phyloP scores from a whole-genome alignment of 2,797 vertebrate species.

The Lophotriccus pileatus region DNA sequence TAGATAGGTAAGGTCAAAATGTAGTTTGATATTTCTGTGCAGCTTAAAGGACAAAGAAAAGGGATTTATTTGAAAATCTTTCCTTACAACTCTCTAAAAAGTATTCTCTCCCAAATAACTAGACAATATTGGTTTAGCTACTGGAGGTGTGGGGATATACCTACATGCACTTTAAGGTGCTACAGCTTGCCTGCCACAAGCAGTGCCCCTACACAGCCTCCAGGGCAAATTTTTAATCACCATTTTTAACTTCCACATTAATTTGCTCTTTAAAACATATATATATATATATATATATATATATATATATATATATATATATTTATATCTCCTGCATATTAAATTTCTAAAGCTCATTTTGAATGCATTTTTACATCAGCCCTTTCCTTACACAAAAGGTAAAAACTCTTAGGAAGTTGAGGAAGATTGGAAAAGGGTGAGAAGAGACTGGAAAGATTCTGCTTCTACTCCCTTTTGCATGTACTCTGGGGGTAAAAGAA shows the following conservation, averaged over 20 bases:
- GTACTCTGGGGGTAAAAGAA: neutral
- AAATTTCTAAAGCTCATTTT: neutral
- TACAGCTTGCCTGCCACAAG: neutral
- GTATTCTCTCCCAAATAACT: neutral
- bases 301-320: no score
- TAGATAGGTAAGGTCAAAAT: constrained; percentile 28
- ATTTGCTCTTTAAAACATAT: neutral
- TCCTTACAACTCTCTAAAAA: neutral
- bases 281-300: neutral
- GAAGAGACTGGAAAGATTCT: neutral
- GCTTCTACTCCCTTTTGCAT: neutral
- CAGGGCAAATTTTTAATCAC: neutral
- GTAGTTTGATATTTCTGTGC: neutral
- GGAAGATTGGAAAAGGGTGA: neutral
- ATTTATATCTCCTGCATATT: neutral
- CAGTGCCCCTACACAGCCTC: neutral
- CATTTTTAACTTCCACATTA: neutral
- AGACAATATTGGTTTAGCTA: neutral
- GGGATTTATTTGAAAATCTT: neutral
- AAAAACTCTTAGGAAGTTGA: accelerated
- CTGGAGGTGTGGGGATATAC: neutral
- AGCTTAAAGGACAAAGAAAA: constrained; percentile 19
- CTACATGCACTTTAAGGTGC: neutral
- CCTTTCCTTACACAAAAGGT: neutral
- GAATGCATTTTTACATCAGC: neutral